These are phyloP conservation scores for Caerostris extrusa DNA, from an alignment of 1,140 invertebrate genomes.

Conservation along the genomic window DNA sequence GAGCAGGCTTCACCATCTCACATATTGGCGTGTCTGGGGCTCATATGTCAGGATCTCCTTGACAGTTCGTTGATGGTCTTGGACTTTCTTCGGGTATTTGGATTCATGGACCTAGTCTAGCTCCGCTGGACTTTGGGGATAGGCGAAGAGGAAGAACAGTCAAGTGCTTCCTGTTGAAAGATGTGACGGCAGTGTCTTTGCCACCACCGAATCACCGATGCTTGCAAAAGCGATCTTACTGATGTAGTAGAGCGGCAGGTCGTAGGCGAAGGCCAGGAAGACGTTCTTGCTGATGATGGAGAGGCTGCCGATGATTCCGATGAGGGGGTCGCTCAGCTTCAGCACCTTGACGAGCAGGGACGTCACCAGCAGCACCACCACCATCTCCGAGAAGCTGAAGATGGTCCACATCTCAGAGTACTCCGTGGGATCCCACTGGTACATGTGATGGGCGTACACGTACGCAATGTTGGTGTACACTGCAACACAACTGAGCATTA, in stretches of 20 bases:
- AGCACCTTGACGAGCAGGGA: slow-evolving; percentile 47
- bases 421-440: slow-evolving; percentile 38
- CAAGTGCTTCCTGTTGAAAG: too few species aligned
- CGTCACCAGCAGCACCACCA: slow-evolving; percentile 20
- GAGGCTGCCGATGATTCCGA: slow-evolving; percentile 55
- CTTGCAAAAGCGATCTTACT: slow-evolving; percentile 31
- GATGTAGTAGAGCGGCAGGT: slow-evolving; percentile 34
- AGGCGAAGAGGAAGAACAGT: too few species aligned
- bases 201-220: not conserved
- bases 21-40: too few species aligned
- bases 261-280: slow-evolving; percentile 48
- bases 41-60: too few species aligned
- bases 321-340: slow-evolving; percentile 46
- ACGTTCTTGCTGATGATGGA: slow-evolving; percentile 71
- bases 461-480: slow-evolving; percentile 71
- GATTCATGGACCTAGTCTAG: too few species aligned
- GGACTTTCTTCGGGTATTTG: too few species aligned
- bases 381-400: slow-evolving; percentile 70
- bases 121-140: too few species aligned
- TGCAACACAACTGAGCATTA: not conserved
- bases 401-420: slow-evolving; percentile 67
- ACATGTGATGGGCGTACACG: slow-evolving; percentile 70
- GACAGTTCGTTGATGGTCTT: too few species aligned
- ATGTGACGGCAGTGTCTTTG: too few species aligned
- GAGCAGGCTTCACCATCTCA: too few species aligned